Conservation (phyloP, 2,797 vertebrate genomes). For the Erpetoichthys calabaricus region DNA sequence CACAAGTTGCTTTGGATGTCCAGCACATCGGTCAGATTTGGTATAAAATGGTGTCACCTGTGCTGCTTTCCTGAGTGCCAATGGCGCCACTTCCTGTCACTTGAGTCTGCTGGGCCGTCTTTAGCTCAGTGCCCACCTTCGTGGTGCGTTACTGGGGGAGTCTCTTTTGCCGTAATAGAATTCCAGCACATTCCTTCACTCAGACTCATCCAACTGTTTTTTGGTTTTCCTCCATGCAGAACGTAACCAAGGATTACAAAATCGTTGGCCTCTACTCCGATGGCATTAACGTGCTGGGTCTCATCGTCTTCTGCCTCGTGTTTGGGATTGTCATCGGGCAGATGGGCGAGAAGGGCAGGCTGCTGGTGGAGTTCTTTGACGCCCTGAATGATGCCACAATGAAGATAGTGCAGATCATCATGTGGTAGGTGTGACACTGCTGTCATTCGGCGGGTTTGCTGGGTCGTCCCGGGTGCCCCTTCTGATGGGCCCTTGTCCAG, state of each 20-base stretch:
- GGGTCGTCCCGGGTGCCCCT: background rate
- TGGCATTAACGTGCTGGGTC: slow-evolving; percentile 83
- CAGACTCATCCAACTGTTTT: slow-evolving; percentile 1
- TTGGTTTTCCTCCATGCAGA: slow-evolving; percentile 42
- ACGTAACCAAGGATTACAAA: slow-evolving; percentile 75
- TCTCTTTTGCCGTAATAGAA: too few species aligned
- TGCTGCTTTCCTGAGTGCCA: too few species aligned
- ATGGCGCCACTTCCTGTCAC: too few species aligned
- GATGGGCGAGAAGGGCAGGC: slow-evolving; percentile 88
- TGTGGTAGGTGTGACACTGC: slow-evolving; percentile 64
- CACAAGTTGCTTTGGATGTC: too few species aligned
- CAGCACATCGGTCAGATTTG: too few species aligned
- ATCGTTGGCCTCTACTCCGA: slow-evolving; percentile 70
- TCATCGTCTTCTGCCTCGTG: slow-evolving; percentile 88
- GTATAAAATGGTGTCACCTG: too few species aligned
- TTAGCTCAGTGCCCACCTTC: too few species aligned
- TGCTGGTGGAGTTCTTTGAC: slow-evolving; percentile 88
- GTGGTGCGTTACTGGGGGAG: too few species aligned
- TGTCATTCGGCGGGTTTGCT: slow-evolving; percentile 11
- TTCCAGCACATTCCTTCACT: too few species aligned
- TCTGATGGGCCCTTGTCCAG: too few species aligned
- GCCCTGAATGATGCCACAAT: slow-evolving; percentile 91
- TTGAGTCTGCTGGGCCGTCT: too few species aligned
- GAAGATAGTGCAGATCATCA: slow-evolving; percentile 90
- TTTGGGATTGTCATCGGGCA: slow-evolving; percentile 94